A percentile compares a stretch with the other conserved stretches of the same genome.
phyloP scores from a whole-genome alignment of 2,888 invertebrate species.

The Phrixothrix hirtus region DNA sequence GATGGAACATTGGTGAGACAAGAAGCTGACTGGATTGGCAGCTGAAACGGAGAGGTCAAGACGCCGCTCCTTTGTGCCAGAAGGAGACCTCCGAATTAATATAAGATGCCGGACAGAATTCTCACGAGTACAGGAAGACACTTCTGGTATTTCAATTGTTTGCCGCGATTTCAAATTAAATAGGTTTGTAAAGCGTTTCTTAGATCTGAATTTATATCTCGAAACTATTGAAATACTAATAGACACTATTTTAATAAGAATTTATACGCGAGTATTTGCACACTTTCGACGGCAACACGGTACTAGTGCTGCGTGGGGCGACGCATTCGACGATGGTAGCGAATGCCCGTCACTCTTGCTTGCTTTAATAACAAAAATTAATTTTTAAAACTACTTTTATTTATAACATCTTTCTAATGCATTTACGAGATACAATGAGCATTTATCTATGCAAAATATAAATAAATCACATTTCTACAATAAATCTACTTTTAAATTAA shows the following conservation, averaged over 20 bases:
- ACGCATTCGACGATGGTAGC: conserved; percentile 14
- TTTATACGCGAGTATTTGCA: conserved; percentile 16
- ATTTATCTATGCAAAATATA: too few species aligned
- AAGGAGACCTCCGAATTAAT: conserved; percentile 37
- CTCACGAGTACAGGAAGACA: conserved; percentile 29
- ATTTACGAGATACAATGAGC: too few species aligned
- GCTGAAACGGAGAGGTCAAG: conserved; percentile 37
- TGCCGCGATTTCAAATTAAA: conserved; percentile 31
- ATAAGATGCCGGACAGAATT: conserved; percentile 19
- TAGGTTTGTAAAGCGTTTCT: conserved; percentile 27
- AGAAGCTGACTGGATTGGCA: conserved; percentile 36
- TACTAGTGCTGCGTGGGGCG: conserved; percentile 10
- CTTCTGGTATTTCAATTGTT: conserved; percentile 34
- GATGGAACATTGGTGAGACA: conserved; percentile 29
- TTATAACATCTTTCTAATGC: too few species aligned
- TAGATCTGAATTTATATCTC: background rate
- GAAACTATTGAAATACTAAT: background rate
- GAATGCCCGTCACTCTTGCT: conserved; percentile 14
- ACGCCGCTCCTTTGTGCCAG: conserved; percentile 41
- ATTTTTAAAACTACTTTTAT: too few species aligned
- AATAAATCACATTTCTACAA: too few species aligned
- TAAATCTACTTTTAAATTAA: too few species aligned
- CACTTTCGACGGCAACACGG: conserved; percentile 12
- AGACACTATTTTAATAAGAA: too few species aligned
- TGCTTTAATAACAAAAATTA: too few species aligned